Evolutionary conservation across 30 jellyfish, hydroid and myxozoan genomes (phyloP).

Genomic region (Aurelia aurita complex sp. Pacific): DNA sequence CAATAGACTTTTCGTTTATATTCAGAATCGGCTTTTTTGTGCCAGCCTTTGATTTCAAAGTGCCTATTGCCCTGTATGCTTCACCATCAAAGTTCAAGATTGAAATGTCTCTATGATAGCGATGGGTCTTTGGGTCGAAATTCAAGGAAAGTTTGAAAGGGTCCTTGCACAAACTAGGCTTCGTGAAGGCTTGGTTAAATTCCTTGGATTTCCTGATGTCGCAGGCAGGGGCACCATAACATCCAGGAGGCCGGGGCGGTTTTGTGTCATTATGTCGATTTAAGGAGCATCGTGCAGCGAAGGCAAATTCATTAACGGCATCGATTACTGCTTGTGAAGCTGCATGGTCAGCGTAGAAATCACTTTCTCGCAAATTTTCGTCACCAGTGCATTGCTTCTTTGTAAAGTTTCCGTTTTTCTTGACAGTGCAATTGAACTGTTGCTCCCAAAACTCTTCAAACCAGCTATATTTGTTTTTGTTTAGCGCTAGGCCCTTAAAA

Average conservation of each 20-base stretch:
- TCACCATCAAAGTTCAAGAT: conserved; percentile 5
- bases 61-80: neutral
- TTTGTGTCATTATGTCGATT: too few species aligned
- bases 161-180: neutral
- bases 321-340: neutral
- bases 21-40: neutral
- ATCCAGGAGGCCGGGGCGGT: neutral
- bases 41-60: neutral
- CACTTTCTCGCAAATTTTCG: neutral
- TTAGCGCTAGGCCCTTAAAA: conserved; percentile 19
- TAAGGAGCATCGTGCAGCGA: neutral
- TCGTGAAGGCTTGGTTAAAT: too few species aligned
- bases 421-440: conserved; percentile 12
- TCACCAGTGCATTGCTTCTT: neutral
- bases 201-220: too few species aligned
- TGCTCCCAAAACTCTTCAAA: conserved; percentile 46
- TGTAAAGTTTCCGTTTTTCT: neutral
- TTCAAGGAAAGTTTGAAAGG: neutral
- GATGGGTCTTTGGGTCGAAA: neutral
- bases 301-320: conserved; percentile 9
- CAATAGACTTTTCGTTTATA: neutral
- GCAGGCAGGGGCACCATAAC: too few species aligned
- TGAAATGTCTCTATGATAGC: neutral
- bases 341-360: neutral
- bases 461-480: conserved; percentile 21